phyloP scores from a whole-genome alignment of 2,797 vertebrate species.

The Erithacus rubecula region DNA sequence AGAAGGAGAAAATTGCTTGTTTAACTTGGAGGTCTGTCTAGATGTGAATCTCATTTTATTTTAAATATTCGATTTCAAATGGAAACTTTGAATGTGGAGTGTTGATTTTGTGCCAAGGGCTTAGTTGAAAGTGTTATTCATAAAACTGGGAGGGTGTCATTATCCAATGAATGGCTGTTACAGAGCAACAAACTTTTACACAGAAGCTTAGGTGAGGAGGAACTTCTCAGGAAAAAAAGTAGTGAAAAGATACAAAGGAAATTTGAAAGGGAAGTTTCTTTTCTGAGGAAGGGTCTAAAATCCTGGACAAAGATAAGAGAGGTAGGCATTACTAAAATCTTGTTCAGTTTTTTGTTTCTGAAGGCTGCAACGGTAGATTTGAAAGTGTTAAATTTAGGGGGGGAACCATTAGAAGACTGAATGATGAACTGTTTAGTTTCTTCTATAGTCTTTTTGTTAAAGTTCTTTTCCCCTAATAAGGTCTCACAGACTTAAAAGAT shows the following conservation, averaged over 20 bases:
- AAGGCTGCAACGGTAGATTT: not conserved
- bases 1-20: not conserved
- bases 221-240: not conserved
- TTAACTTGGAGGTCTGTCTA: not conserved
- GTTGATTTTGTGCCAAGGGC: not conserved
- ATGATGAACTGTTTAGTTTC: not conserved
- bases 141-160: not conserved
- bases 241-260: not conserved
- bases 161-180: not conserved
- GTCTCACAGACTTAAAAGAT: not conserved
- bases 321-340: not conserved
- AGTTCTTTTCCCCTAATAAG: accelerated
- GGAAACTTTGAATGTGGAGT: not conserved
- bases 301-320: not conserved
- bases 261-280: not conserved
- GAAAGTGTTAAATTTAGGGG: not conserved
- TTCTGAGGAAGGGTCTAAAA: not conserved
- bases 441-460: not conserved
- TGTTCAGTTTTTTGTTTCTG: not conserved
- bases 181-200: not conserved
- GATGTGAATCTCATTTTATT: not conserved
- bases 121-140: not conserved
- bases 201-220: not conserved
- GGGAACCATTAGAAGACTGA: not conserved
- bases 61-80: not conserved